Evolutionary conservation across 2,113 vertebrate species (phyloP).

Genomic region (Pseudopodoces humilis): DNA sequence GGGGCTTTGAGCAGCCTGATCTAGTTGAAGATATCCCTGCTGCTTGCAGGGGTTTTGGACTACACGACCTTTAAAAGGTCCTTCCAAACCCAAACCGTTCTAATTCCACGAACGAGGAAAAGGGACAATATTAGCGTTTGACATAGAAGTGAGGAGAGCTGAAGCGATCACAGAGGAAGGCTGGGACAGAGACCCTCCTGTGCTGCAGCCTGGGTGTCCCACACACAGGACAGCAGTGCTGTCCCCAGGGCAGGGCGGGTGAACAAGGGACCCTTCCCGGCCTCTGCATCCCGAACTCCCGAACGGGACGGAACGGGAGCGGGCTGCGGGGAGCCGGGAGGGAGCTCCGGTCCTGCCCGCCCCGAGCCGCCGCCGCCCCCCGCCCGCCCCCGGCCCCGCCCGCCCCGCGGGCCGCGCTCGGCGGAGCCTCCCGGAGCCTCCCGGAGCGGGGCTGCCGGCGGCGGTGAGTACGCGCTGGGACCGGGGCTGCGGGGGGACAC

Average conservation of each 20-base stretch:
- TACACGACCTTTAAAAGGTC: background rate
- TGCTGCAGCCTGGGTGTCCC: background rate
- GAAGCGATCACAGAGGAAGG: background rate
- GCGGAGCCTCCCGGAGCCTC: background rate
- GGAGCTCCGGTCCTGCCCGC: background rate
- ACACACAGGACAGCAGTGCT: rapidly evolving
- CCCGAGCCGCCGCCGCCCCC: too few relatives aligned
- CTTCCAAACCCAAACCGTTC: background rate
- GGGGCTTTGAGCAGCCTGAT: background rate
- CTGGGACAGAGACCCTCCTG: background rate
- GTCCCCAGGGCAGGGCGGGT: background rate
- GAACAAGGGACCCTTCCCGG: rapidly evolving
- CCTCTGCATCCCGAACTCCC: background rate
- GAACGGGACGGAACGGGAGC: background rate
- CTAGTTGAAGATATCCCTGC: background rate
- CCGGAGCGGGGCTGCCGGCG: background rate
- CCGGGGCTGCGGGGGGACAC: background rate
- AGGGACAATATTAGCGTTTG: rapidly evolving
- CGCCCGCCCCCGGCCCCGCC: too few relatives aligned
- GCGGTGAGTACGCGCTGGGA: background rate
- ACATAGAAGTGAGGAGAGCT: background rate
- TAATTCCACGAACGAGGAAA: rapidly evolving
- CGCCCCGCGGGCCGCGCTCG: background rate
- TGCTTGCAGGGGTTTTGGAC: background rate
- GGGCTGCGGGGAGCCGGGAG: background rate